Conservation (phyloP, 2,888 invertebrate genomes). For the Rotaria magnacalcarata region DNA sequence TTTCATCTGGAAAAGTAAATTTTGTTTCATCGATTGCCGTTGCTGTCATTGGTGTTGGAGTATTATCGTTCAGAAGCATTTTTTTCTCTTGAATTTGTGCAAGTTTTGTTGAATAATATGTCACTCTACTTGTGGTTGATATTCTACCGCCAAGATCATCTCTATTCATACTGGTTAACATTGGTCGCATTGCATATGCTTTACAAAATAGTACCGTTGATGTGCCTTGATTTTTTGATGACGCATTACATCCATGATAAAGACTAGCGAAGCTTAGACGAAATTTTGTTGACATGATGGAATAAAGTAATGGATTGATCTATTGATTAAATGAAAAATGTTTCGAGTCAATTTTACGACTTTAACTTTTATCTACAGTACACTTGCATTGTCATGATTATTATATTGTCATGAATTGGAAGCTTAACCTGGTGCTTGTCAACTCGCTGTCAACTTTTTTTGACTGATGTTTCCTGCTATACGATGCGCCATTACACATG, state of each 20-base stretch:
- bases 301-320: conserved; percentile 26
- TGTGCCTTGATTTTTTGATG: background rate
- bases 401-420: no score
- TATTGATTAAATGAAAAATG: background rate
- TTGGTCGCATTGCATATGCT: background rate
- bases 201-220: background rate
- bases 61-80: background rate
- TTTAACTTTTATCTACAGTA: no score
- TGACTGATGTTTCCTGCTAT: no score
- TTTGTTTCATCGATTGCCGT: background rate
- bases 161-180: background rate
- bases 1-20: background rate
- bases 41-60: background rate
- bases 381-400: no score
- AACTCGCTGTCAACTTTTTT: no score
- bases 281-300: conserved; percentile 27
- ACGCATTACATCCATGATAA: background rate
- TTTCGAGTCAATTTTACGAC: no score
- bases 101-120: background rate
- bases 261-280: conserved; percentile 23
- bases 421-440: no score
- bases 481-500: no score
- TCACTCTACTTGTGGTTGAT: background rate
- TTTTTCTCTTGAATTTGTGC: background rate
- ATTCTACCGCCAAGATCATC: background rate